Conservation (phyloP, 2,113 vertebrate species). For the Phalacrocorax pelagicus region DNA sequence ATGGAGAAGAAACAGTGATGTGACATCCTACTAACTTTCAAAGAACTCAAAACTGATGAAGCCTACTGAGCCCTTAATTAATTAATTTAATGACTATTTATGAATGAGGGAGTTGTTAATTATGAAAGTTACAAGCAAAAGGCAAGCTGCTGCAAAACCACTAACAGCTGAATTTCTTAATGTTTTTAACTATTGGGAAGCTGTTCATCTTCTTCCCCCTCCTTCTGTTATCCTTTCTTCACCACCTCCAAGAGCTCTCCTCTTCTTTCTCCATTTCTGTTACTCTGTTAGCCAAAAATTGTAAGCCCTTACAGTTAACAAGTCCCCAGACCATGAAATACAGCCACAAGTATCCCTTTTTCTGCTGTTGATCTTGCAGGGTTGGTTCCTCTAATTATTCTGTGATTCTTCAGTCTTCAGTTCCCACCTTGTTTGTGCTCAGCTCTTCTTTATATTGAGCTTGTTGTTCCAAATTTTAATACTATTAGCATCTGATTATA, state of each 20-base stretch:
- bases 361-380: background rate
- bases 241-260: background rate
- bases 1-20: background rate
- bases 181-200: background rate
- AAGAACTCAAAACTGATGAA: background rate
- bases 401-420: background rate
- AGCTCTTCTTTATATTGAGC: background rate
- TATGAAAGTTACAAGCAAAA: background rate
- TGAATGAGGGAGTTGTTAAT: background rate
- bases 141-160: background rate
- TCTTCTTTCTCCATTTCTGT: background rate
- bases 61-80: background rate
- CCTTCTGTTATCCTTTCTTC: background rate
- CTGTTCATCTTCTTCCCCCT: background rate
- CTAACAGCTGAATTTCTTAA: background rate
- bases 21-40: background rate
- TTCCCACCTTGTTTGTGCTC: background rate
- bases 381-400: background rate
- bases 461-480: background rate
- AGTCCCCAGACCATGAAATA: background rate
- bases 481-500: background rate
- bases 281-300: background rate
- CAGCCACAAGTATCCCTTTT: background rate
- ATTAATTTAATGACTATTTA: background rate
- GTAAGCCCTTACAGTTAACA: background rate